Percentiles rank a stretch among this genome's conserved stretches.
Conservation (phyloP, 2,888 invertebrate genomes). For the Phortica magna region DNA sequence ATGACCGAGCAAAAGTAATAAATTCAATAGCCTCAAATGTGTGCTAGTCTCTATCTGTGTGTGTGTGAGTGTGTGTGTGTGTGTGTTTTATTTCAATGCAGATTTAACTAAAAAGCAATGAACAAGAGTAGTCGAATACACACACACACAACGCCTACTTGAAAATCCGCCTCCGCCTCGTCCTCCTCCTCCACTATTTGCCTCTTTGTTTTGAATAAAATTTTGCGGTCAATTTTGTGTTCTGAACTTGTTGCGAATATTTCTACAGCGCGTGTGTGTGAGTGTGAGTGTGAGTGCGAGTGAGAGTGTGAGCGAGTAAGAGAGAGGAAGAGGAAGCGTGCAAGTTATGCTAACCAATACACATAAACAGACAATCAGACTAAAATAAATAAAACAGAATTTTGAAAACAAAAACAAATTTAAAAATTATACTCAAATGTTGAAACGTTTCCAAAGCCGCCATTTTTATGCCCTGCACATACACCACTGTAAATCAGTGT, state of each 20-base stretch:
- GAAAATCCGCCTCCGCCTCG: background rate
- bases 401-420: background rate
- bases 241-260: background rate
- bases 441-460: too few relatives aligned
- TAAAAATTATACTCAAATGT: background rate
- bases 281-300: too few relatives aligned
- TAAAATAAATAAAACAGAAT: background rate
- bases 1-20: conserved; percentile 7
- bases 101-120: background rate
- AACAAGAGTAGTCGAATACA: too few relatives aligned
- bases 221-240: conserved; percentile 8
- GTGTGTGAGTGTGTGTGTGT: conserved; percentile 6
- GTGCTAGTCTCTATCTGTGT: background rate
- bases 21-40: conserved; percentile 16
- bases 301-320: too few relatives aligned
- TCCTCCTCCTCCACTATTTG: background rate
- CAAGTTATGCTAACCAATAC: background rate
- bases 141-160: background rate
- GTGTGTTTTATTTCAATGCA: background rate
- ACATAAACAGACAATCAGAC: background rate
- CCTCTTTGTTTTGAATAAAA: background rate
- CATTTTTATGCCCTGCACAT: too few relatives aligned
- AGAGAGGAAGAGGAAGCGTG: too few relatives aligned
- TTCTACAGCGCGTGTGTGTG: background rate
- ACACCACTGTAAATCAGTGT: too few relatives aligned